These are phyloP conservation scores for Fissipunctia ypsillon DNA, from an alignment of 2,888 invertebrate species.

Conservation along the genomic window DNA sequence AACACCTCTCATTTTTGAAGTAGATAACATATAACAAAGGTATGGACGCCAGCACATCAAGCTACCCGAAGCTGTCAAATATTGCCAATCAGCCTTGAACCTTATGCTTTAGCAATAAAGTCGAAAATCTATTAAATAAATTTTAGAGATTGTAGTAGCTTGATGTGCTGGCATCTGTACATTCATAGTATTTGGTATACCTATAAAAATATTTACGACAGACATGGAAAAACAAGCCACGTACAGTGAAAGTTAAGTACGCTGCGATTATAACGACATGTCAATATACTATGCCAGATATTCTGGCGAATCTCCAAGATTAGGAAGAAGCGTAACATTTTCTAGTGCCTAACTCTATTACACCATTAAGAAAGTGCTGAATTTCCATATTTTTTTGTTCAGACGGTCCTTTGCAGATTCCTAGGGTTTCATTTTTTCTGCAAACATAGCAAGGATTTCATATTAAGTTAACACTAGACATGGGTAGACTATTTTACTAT, in stretches of 20 bases:
- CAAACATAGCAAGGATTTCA: conserved; percentile 34
- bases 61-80: too few species aligned
- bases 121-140: too few species aligned
- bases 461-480: conserved; percentile 42
- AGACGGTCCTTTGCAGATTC: conserved; percentile 27
- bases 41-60: too few species aligned
- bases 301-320: conserved; percentile 57
- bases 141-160: too few species aligned
- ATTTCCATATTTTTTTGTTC: conserved; percentile 50
- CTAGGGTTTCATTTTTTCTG: conserved; percentile 32
- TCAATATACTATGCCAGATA: conserved; percentile 38
- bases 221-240: conserved; percentile 12
- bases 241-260: background rate
- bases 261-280: conserved; percentile 18
- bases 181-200: conserved; percentile 25
- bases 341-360: conserved; percentile 36
- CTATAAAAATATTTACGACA: conserved; percentile 5
- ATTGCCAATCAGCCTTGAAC: too few species aligned
- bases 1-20: background rate
- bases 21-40: background rate
- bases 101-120: too few species aligned
- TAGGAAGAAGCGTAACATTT: conserved; percentile 17
- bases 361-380: conserved; percentile 44
- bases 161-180: too few species aligned
- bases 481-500: conserved; percentile 6